Base-by-base conservation (phyloP, 2,888 invertebrate species). In the Philonicus albiceps region DNA sequence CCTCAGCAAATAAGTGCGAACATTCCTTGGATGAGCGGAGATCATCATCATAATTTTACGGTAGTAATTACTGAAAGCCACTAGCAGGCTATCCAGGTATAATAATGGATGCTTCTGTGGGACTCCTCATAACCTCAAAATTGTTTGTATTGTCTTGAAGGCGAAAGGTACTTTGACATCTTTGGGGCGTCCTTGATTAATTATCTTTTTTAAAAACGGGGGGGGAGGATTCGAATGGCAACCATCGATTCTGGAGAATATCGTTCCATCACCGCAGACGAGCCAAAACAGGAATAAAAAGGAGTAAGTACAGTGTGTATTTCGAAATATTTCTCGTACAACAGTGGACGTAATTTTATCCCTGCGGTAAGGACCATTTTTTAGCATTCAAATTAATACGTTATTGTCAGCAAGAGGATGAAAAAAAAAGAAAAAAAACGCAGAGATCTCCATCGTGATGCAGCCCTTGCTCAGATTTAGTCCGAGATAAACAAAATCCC, bases 401-500 rank as follows among this genome's bases (percentile, higher is more conserved):
- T 30, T 80, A 30, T 49, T 55, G 81, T 31, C 55, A 81, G 19
- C 53, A 16, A 31, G 55, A 34, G n/a, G 27, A 43, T 13, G 4
- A 43, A 43, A 43, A 43, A 13, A 3, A 3, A 5, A 5, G 5
- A 31, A 5, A 16, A 37, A 81, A 11, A 34, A 34, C 55, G 64
- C n/a, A 19, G n/a, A 53, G 49, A n/a, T 49, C 27, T 7, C 37
- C 31, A 27, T 64, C n/a, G 19, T 37, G 64, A 37, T 83, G 19
- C 37, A 83, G 30, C 64, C 22, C 72, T 27, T 27, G 34, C 75
- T 22, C 78, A 64, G 83, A 86, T 86, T 73, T 84, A 55, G 73
- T 86, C 83, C 80, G 72, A 86, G 86, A 86, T 86, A 84, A 86
- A 86, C 86, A 74, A 86, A 83, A 86, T 86, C 85, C 86, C 76